Evolutionary conservation across 37 sponge, comb jelly and placozoan species (phyloP), one percentile per base, ranked within the genome.

Genomic region (Aphrocallistes beatrix): DNA sequence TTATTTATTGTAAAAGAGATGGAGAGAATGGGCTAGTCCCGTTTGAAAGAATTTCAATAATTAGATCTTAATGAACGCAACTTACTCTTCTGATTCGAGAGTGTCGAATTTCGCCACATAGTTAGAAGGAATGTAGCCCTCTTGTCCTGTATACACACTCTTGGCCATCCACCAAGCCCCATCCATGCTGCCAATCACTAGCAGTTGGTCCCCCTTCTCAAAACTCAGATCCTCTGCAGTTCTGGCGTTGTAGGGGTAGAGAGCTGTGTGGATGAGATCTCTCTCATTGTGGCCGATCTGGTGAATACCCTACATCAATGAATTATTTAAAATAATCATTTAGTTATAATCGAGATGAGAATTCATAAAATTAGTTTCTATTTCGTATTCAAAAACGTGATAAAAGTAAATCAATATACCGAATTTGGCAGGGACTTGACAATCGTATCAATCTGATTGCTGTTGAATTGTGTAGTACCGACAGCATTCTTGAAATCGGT

Each of bases 141-240:
- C 93, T 19, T 85, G 87, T 0, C 86, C 86, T 9, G 83, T 89
- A 36, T 84, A 81, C 37, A 89, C 32, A 1, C 91, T 88, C 75
- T 85, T 87, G 1, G 93, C 96, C 88, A 91, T 86, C 96, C 96
- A 96, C 96, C 96, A 96, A 60, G 92, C 96, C 0, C 93, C 92
- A 17, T 91, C 92, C 25, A 39, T 82, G 32, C 69, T 85, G 0
- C 90, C 93, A 38, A 93, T 82, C 0, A 96, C 84, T 19, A 51
- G 83, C 81, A 96, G 51, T 45, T 85, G 86, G 38, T 92, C 96
- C 86, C 92, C 96, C 49, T 96, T 96, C 83, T 91, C 85, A 81
- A 96, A 96, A 38, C 87, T 89, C 37, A 96, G 83, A 37, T 96
- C 96, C 36, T 93, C 93, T 0, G 88, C 51, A 32, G 96, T 96